phyloP scores from a whole-genome alignment of 2,888 invertebrate species.

The Dysmachus trigonus region DNA sequence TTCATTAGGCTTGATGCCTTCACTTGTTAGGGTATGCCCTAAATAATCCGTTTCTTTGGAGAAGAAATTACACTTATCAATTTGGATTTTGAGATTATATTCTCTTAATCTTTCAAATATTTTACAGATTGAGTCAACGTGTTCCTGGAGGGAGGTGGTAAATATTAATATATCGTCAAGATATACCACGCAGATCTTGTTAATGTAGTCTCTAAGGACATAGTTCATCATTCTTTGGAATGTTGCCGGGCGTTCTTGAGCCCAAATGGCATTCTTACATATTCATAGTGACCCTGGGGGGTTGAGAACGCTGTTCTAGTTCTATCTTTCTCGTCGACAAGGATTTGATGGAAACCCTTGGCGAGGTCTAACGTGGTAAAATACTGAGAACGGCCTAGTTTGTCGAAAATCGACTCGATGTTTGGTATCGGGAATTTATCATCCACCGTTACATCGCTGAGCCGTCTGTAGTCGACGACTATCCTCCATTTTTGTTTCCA shows the following conservation, averaged over 20 bases:
- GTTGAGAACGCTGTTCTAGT: slow-evolving; percentile 39
- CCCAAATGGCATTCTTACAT: slow-evolving; percentile 32
- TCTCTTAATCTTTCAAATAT: too few relatives aligned
- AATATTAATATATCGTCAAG: slow-evolving; percentile 56
- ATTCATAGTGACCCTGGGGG: slow-evolving; percentile 44
- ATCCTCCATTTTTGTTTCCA: slow-evolving; percentile 44
- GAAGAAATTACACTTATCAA: neutral
- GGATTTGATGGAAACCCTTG: slow-evolving; percentile 47
- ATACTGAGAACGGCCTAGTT: slow-evolving; percentile 45
- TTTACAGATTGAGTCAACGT: too few relatives aligned
- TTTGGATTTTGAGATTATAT: neutral
- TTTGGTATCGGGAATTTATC: too few relatives aligned
- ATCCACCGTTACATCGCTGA: slow-evolving; percentile 6
- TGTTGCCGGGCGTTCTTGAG: slow-evolving; percentile 41
- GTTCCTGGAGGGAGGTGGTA: neutral
- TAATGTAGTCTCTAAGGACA: slow-evolving; percentile 51
- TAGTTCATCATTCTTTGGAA: slow-evolving; percentile 53
- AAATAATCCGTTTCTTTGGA: neutral
- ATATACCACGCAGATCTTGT: slow-evolving; percentile 53
- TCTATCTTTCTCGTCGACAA: slow-evolving; percentile 41
- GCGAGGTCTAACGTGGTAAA: too few relatives aligned
- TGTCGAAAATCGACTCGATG: slow-evolving; percentile 42
- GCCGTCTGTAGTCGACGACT: slow-evolving; percentile 42
- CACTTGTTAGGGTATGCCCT: neutral
- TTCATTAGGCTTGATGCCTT: neutral